Evolutionary conservation across 1,140 invertebrate genomes (phyloP), one percentile per base, ranked within the genome.

Genomic region (Drosophila miranda): DNA sequence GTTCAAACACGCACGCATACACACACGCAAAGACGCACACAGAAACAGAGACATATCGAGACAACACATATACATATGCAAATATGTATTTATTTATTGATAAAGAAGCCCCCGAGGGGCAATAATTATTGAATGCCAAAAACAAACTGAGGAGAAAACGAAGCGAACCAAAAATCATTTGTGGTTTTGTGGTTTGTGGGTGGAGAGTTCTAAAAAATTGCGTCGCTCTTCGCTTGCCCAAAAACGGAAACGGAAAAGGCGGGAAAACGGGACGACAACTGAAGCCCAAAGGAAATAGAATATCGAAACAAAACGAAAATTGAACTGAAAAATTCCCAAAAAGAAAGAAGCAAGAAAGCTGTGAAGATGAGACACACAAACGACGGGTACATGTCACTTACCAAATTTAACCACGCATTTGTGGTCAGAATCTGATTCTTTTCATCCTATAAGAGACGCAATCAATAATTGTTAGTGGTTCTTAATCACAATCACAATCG

Each of bases 371-470:
- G 34, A 75, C 79, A 87, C 77, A 81, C 79, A 87, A 76, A 79
- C 80, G 72, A 86, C 92, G 92, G 92, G 92, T 93, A 91, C 93
- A 93, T 94, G 93, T 92, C 92, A 97, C 97, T 97, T 95, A 98
- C 97, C 96, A 98, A 94, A 93, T 98, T 97, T 88, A 98, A 95
- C 97, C 97, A 98, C 91, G 97, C 96, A 93, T 98, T 98, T 92
- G 97, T 98, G 90, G 97, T 97, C 91, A 98, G 94, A 92, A 98
- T 97, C 94, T 98, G 97, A 94, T 95, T 95, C 94, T 95, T 95
- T 94, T 95, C 94, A 92, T 95, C 94, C 94, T 95, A 94, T 83
- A 94, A 90, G 59, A 89, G 89, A 88, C 79, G 83, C 82, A 86
- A 87, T 73, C 78, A 76, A 82, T 71, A 87, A 87, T 71, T 66